Percentiles rank a stretch among this genome's conserved stretches.
Evolutionary conservation across 2,797 vertebrate genomes (phyloP).

Genomic region (Argyrosomus regius): DNA sequence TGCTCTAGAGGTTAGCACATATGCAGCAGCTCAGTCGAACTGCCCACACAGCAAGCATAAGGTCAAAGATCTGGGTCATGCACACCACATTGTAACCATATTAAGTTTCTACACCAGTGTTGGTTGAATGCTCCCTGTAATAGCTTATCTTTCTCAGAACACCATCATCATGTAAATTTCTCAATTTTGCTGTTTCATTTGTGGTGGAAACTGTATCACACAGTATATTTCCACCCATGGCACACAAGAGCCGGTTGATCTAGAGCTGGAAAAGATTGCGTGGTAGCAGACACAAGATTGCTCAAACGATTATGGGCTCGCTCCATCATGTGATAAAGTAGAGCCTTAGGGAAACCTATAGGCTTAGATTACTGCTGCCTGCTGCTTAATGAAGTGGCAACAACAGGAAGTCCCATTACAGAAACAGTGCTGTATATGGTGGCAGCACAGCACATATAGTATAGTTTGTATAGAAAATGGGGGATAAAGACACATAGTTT

Average conservation of each 20-base stretch:
- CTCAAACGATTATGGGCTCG: slow-evolving; percentile 47
- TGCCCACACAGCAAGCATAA: background rate
- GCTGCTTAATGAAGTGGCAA: slow-evolving; percentile 54
- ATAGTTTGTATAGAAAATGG: background rate
- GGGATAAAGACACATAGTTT: background rate
- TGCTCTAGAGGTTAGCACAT: background rate
- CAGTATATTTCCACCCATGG: background rate
- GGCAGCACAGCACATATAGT: background rate
- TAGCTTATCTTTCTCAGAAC: background rate
- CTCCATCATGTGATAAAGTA: slow-evolving; percentile 66
- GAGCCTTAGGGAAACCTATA: slow-evolving; percentile 46
- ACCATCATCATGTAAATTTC: background rate
- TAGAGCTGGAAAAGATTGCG: background rate
- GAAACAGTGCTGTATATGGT: background rate
- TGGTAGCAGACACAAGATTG: slow-evolving; percentile 40
- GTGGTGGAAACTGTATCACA: background rate
- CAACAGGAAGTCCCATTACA: slow-evolving; percentile 42
- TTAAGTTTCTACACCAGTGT: background rate
- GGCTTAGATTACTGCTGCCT: slow-evolving; percentile 49
- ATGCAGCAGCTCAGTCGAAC: background rate
- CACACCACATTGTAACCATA: background rate
- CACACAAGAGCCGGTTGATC: background rate
- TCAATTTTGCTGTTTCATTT: background rate
- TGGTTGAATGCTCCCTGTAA: background rate
- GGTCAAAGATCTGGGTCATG: background rate